These are phyloP conservation scores for Boloria euphrosyne DNA, from an alignment of 2,888 invertebrate species.

Conservation along the genomic window DNA sequence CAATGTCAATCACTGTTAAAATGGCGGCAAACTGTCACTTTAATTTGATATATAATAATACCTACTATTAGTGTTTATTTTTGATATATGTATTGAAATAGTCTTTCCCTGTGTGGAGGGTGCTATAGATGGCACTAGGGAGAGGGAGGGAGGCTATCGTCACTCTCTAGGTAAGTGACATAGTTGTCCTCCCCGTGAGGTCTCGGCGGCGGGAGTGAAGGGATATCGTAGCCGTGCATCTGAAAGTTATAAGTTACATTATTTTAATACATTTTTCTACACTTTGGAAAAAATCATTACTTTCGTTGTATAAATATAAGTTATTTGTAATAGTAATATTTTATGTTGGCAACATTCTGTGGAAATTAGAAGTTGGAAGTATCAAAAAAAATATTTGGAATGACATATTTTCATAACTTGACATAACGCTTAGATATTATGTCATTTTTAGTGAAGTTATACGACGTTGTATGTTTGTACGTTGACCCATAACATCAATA, in stretches of 20 bases:
- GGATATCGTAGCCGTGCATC: conserved; percentile 96
- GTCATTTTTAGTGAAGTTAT: too few species aligned
- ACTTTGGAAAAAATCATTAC: too few species aligned
- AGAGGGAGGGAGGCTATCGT: conserved; percentile 89
- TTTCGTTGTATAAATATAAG: too few species aligned
- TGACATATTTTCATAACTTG: too few species aligned
- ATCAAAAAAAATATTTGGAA: too few species aligned
- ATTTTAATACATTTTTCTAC: too few species aligned
- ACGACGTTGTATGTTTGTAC: too few species aligned
- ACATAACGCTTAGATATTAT: too few species aligned
- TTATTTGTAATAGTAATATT: too few species aligned
- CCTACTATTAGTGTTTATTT: background rate
- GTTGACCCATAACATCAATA: too few species aligned
- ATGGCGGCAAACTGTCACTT: conserved; percentile 15
- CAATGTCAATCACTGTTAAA: conserved; percentile 6
- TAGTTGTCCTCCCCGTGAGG: conserved; percentile 91
- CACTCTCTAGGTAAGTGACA: conserved; percentile 96
- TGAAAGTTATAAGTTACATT: conserved; percentile 69
- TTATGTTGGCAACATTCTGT: too few species aligned
- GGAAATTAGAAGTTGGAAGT: too few species aligned
- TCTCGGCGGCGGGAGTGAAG: conserved; percentile 82
- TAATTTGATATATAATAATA: background rate
- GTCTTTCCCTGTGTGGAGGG: conserved; percentile 41
- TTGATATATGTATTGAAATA: conserved; percentile 7
- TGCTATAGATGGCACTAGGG: conserved; percentile 83